Base-by-base conservation (phyloP, 2,113 vertebrate species). In the Elephantulus edwardii region DNA sequence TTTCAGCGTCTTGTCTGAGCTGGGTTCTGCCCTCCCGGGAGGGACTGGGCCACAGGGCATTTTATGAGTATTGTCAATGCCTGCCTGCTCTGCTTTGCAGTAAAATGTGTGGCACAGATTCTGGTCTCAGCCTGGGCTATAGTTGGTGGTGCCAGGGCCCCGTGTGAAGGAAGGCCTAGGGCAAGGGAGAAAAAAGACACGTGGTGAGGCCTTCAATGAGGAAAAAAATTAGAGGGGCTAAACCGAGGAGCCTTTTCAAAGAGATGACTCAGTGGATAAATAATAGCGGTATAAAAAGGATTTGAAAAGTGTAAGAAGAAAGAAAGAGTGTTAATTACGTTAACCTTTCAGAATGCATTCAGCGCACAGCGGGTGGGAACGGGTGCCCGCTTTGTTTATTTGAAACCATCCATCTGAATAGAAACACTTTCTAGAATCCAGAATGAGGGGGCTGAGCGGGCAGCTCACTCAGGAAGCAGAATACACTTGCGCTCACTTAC, bases 211-310 rank as follows among this genome's bases (percentile, higher is more conserved):
- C 71, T 56, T 58, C 48, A 88, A 68, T 74, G 42, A 35, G 60
- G 11, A 50, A 56, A 68, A 33, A 86, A 92, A 76, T 22, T 83
- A 58, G 58, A 92, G 74, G 38, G 88, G 72, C 72, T 58, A 44
- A 93, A 38, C 42, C 3, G 0, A 54, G 71, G 44, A 38, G 19
- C 8, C 30, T 42, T 77, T 88, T 54, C 35, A 64, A 89, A 85
- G 78, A 42, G 79, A 92, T 96, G 94, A 93, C 72, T 94, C 94
- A 83, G 83, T 88, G 19, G 72, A 88, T 86, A 94, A 90, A 86
- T 88, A 82, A 90, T 56, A 95, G 86, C 91, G 38, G 60, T 46
- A 54, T 68, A 80, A 88, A 88, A 91, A 86, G 78, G 85, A 77
- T 74, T 68, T 52, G 88, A 88, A 86, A 88, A 58, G 81, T 58